A percentile compares a stretch with the other conserved stretches of the same genome.
These are phyloP conservation scores for Platycheirus albimanus DNA, from an alignment of 2,888 invertebrate species.

Conservation along the genomic window DNA sequence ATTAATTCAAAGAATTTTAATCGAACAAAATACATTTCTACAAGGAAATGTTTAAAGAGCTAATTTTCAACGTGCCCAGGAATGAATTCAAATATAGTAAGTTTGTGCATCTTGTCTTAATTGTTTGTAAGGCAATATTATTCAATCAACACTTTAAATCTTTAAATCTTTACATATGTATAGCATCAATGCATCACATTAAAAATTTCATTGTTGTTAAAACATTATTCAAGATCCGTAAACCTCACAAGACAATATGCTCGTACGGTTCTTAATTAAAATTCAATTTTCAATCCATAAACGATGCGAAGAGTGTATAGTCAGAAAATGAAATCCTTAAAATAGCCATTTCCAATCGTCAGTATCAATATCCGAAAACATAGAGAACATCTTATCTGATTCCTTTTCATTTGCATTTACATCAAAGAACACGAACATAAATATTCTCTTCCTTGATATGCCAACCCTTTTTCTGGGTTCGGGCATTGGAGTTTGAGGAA, in stretches of 20 bases:
- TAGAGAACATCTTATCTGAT: constrained; percentile 58
- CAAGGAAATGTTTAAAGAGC: too few relatives aligned
- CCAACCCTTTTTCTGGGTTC: constrained; percentile 45
- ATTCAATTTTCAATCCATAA: constrained; percentile 32
- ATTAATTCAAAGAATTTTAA: too few relatives aligned
- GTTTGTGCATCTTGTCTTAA: too few relatives aligned
- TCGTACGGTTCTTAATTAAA: constrained; percentile 49
- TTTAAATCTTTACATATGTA: too few relatives aligned
- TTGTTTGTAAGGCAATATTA: too few relatives aligned
- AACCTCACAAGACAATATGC: constrained; percentile 13
- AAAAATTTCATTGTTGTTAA: background rate
- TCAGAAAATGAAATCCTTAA: constrained; percentile 17
- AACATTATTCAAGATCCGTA: constrained; percentile 5
- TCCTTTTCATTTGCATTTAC: constrained; percentile 69
- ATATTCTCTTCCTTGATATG: constrained; percentile 29
- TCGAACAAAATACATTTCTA: too few relatives aligned
- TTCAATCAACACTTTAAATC: too few relatives aligned
- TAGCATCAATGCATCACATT: too few relatives aligned
- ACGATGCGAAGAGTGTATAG: background rate
- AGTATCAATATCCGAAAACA: constrained; percentile 59
- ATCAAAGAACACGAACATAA: constrained; percentile 65
- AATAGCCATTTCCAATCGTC: constrained; percentile 43
- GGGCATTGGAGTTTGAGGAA: background rate
- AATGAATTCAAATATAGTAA: too few relatives aligned
- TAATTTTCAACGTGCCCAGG: too few relatives aligned